Conservation (phyloP, 2,888 invertebrate genomes). For the Lottia gigantea region DNA sequence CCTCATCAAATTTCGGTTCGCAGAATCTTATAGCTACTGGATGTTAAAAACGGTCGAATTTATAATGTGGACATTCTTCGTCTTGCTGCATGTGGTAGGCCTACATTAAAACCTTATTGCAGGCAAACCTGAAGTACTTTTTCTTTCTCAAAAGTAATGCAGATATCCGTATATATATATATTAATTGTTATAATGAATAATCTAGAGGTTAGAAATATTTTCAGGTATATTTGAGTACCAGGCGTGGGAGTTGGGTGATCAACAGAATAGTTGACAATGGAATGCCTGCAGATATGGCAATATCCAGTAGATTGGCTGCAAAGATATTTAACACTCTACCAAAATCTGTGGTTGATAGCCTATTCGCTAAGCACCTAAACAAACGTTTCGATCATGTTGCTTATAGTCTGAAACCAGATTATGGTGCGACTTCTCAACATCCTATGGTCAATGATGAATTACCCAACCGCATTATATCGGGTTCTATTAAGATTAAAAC, state of each 20-base stretch:
- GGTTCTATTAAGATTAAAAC: constrained; percentile 65
- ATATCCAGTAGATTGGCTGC: constrained; percentile 27
- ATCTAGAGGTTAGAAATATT: background rate
- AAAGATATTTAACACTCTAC: constrained; percentile 26
- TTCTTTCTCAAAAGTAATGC: too few species aligned
- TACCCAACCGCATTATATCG: constrained; percentile 65
- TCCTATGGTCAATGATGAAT: constrained; percentile 67
- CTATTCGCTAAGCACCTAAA: constrained; percentile 45
- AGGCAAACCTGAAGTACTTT: too few species aligned
- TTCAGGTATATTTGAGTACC: constrained; percentile 68
- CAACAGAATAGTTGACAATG: constrained; percentile 59
- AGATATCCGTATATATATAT: too few species aligned
- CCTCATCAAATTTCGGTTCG: too few species aligned
- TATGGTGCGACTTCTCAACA: constrained; percentile 50
- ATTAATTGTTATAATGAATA: too few species aligned
- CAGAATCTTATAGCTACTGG: too few species aligned
- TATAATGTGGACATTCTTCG: too few species aligned
- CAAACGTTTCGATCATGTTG: constrained; percentile 63
- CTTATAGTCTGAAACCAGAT: constrained; percentile 66
- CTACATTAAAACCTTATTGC: too few species aligned
- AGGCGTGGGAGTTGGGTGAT: constrained; percentile 69
- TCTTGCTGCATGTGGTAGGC: too few species aligned
- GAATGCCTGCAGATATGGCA: constrained; percentile 55
- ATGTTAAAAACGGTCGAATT: too few species aligned
- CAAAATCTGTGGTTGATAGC: constrained; percentile 18